Evolutionary conservation across 2,888 invertebrate species (phyloP).

Genomic region (Ophion costatus): DNA sequence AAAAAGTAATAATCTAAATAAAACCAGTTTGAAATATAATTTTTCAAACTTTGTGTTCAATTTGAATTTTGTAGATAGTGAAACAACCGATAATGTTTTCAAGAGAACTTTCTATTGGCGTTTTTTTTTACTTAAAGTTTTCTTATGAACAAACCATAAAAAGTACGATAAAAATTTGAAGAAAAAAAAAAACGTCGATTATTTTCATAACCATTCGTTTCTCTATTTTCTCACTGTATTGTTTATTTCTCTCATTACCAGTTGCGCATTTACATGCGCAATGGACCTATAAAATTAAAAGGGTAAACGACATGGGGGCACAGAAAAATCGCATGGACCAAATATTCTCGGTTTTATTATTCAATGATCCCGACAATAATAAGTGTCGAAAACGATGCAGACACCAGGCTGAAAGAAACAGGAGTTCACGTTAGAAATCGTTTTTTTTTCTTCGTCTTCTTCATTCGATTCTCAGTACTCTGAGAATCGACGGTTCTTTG

Average conservation of each 20-base stretch:
- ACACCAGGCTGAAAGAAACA: constrained; percentile 63
- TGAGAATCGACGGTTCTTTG: constrained; percentile 27
- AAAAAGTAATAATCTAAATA: too few species aligned
- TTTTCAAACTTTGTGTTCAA: too few species aligned
- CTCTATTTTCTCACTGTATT: not conserved
- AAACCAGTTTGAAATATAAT: too few species aligned
- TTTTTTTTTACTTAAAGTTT: too few species aligned
- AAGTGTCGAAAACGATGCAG: constrained; percentile 27
- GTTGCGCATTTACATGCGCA: not conserved
- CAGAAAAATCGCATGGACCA: not conserved
- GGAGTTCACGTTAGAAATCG: constrained; percentile 47
- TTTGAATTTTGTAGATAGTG: too few species aligned
- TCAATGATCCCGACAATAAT: constrained; percentile 9
- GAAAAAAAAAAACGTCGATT: too few species aligned
- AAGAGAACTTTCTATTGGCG: too few species aligned
- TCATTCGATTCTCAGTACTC: not conserved
- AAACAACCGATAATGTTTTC: too few species aligned
- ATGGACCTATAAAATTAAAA: not conserved
- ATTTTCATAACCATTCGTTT: too few species aligned
- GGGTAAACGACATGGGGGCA: not conserved
- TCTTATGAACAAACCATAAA: too few species aligned
- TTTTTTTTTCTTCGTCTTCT: not conserved
- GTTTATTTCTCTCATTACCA: not conserved
- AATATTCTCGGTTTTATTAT: constrained; percentile 35
- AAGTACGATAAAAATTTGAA: too few species aligned